These are phyloP conservation scores for Trachurus trachurus DNA, from an alignment of 2,797 vertebrate genomes.

Conservation along the genomic window DNA sequence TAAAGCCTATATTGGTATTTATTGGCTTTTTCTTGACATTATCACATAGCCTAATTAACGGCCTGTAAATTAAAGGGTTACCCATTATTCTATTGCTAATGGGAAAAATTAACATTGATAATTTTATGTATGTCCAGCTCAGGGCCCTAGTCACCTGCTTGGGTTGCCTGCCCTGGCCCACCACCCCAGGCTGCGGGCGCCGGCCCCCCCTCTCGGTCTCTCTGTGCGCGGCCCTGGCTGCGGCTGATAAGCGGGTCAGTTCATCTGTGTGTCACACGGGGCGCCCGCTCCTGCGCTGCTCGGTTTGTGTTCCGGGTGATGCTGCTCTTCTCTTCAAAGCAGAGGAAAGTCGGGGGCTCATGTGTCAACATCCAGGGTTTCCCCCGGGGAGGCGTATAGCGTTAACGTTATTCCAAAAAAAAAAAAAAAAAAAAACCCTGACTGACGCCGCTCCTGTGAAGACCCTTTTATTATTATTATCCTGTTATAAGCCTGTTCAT, in stretches of 20 bases:
- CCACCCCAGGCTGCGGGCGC: too few species aligned
- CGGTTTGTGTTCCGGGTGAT: slow-evolving; percentile 75
- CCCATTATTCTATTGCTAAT: too few species aligned
- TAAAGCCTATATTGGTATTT: too few species aligned
- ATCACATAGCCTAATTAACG: too few species aligned
- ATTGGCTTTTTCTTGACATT: too few species aligned
- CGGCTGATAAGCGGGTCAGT: slow-evolving; percentile 44
- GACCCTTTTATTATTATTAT: slow-evolving; percentile 30
- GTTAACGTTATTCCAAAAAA: slow-evolving; percentile 64
- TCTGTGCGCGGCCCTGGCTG: slow-evolving; percentile 23
- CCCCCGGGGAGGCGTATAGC: slow-evolving; percentile 72
- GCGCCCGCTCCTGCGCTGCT: slow-evolving; percentile 70
- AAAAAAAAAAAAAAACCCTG: neutral
- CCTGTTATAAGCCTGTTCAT: neutral
- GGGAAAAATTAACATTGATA: too few species aligned
- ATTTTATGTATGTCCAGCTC: too few species aligned
- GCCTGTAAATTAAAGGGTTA: too few species aligned
- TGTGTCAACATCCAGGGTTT: slow-evolving; percentile 83
- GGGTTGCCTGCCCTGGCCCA: too few species aligned
- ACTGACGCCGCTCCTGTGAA: slow-evolving; percentile 43
- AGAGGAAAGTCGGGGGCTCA: slow-evolving; percentile 75
- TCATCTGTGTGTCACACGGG: slow-evolving; percentile 70
- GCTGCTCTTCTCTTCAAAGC: slow-evolving; percentile 77
- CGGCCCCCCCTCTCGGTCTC: too few species aligned
- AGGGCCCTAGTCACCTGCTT: too few species aligned